A percentile compares a stretch with the other conserved stretches of the same genome.
Evolutionary conservation across 1,140 invertebrate species (phyloP).

Genomic region (Drosophila cardini): DNA sequence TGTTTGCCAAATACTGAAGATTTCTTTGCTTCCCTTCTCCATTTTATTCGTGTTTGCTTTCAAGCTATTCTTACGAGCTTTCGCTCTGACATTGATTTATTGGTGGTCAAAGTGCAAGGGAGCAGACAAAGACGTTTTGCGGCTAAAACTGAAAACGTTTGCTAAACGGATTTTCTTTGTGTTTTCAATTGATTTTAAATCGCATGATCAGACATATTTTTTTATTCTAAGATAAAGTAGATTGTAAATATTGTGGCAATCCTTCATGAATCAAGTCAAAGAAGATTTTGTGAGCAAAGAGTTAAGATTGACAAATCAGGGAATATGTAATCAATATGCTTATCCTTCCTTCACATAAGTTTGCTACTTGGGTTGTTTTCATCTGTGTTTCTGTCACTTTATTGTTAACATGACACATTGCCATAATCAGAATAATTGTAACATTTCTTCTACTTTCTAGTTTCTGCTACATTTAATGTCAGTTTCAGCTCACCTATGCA

Average conservation of each 20-base stretch:
- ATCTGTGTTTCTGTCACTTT: not conserved
- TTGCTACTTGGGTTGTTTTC: not conserved
- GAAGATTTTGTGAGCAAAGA: too few relatives aligned
- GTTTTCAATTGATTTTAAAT: not conserved
- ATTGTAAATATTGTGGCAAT: not conserved
- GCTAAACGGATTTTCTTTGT: not conserved
- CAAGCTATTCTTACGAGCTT: not conserved
- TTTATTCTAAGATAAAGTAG: not conserved
- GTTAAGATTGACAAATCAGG: too few relatives aligned
- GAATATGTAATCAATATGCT: too few relatives aligned
- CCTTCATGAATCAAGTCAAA: too few relatives aligned
- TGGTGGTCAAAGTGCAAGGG: not conserved
- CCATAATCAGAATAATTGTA: not conserved
- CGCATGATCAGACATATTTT: not conserved
- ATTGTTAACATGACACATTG: constrained; percentile 6
- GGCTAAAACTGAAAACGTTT: not conserved
- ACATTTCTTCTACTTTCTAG: not conserved
- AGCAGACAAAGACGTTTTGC: not conserved
- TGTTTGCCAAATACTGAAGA: constrained; percentile 3
- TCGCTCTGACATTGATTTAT: not conserved
- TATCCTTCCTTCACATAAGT: not conserved
- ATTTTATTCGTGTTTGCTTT: not conserved
- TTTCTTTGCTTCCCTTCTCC: not conserved
- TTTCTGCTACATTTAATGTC: not conserved
- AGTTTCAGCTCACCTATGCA: not conserved